phyloP scores from a whole-genome alignment of 2,797 vertebrate species.

The Hoplostethus atlanticus region DNA sequence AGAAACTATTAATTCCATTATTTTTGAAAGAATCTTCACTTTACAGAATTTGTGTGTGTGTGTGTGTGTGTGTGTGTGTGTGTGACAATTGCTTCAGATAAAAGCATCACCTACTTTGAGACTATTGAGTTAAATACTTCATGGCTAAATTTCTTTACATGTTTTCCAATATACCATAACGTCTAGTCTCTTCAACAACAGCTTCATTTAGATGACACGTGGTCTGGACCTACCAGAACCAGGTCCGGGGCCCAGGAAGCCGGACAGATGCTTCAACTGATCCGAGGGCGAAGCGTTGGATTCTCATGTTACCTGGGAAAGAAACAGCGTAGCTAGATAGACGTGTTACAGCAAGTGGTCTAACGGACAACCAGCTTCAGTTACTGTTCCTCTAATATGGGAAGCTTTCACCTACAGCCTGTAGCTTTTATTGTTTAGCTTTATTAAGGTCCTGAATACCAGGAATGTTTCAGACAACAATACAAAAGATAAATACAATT shows the following conservation, averaged over 20 bases:
- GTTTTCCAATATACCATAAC: too few relatives aligned
- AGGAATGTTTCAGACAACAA: too few relatives aligned
- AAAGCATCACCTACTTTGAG: too few relatives aligned
- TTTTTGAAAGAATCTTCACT: too few relatives aligned
- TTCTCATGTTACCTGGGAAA: neutral
- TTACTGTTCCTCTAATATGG: neutral
- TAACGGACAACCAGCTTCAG: neutral
- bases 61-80: neutral
- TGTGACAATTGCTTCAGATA: too few relatives aligned
- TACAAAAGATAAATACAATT: too few relatives aligned
- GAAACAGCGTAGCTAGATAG: neutral
- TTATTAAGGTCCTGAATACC: too few relatives aligned
- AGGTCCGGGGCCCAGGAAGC: too few relatives aligned
- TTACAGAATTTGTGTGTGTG: neutral
- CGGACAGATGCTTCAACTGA: neutral
- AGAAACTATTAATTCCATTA: too few relatives aligned
- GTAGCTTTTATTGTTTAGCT: too few relatives aligned
- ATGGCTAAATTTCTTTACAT: too few relatives aligned
- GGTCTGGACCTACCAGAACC: neutral
- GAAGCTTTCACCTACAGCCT: neutral
- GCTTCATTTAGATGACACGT: neutral
- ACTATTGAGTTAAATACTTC: too few relatives aligned
- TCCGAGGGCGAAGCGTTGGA: neutral
- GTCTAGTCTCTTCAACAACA: neutral
- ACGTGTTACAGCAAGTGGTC: neutral